Conservation (phyloP, 2,888 invertebrate species). For the Buathra laborator region DNA sequence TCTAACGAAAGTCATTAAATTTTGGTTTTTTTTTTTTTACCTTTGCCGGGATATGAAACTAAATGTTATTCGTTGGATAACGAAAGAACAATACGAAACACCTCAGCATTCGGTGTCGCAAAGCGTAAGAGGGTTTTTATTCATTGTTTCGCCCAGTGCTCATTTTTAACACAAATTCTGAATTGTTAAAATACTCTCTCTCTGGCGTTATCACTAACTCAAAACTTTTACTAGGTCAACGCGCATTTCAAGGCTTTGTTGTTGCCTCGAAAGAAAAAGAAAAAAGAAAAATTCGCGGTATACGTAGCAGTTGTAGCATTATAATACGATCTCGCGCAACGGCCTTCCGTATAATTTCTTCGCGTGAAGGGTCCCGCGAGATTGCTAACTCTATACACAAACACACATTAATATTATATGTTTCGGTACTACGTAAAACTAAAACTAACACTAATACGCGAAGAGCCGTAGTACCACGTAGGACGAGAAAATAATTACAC, state of each 20-base stretch:
- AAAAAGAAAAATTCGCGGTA: neutral
- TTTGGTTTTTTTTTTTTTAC: neutral
- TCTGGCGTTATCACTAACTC: neutral
- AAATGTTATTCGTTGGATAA: neutral
- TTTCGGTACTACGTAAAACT: neutral
- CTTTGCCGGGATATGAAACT: neutral
- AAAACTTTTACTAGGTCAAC: constrained; percentile 4
- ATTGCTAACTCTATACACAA: constrained; percentile 1
- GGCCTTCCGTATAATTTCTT: constrained; percentile 18
- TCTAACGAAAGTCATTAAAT: neutral
- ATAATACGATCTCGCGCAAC: constrained; percentile 14
- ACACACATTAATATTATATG: constrained; percentile 17
- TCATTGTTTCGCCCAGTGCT: neutral
- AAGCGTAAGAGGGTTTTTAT: neutral
- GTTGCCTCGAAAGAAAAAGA: neutral
- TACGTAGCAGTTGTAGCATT: constrained; percentile 1
- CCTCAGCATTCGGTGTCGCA: neutral
- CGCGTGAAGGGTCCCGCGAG: neutral
- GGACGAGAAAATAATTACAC: constrained; percentile 61
- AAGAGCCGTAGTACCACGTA: neutral
- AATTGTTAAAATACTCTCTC: neutral
- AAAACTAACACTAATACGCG: neutral
- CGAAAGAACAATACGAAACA: neutral
- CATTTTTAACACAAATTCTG: neutral
- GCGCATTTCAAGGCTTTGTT: constrained; percentile 2